These are phyloP conservation scores for Rhagonycha lutea DNA, from an alignment of 2,888 invertebrate species.

Conservation along the genomic window DNA sequence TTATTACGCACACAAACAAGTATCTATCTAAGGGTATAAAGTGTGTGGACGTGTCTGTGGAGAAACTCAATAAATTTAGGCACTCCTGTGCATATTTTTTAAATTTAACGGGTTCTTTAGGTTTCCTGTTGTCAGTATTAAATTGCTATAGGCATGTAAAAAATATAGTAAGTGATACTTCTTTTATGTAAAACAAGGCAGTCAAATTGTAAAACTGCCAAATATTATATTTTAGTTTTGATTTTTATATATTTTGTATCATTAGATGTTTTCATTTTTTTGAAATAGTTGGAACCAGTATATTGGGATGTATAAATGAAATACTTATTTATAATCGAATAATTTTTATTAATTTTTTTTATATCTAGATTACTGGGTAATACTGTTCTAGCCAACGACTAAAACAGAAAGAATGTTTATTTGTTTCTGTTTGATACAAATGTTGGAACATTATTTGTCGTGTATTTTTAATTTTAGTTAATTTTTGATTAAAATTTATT, in stretches of 20 bases:
- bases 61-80: constrained; percentile 9
- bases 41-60: neutral
- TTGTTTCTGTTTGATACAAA: neutral
- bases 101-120: constrained; percentile 24
- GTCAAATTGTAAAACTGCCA: constrained; percentile 12
- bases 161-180: constrained; percentile 15
- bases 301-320: neutral
- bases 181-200: constrained; percentile 22
- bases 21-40: neutral
- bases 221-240: constrained; percentile 13
- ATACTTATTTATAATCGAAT: neutral
- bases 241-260: constrained; percentile 16
- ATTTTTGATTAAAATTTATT: constrained; percentile 10
- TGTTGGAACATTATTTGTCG: neutral
- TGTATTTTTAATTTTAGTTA: constrained; percentile 10
- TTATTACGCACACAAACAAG: constrained; percentile 5
- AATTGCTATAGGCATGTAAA: constrained; percentile 7
- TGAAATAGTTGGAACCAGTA: constrained; percentile 8
- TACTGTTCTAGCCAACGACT: neutral
- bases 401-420: neutral
- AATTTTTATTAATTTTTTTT: neutral
- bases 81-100: constrained; percentile 22
- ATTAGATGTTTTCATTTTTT: constrained; percentile 6
- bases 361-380: neutral
- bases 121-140: constrained; percentile 39